Base-by-base conservation (phyloP, 2,797 vertebrate genomes). In the Brachyalestes nurse region DNA sequence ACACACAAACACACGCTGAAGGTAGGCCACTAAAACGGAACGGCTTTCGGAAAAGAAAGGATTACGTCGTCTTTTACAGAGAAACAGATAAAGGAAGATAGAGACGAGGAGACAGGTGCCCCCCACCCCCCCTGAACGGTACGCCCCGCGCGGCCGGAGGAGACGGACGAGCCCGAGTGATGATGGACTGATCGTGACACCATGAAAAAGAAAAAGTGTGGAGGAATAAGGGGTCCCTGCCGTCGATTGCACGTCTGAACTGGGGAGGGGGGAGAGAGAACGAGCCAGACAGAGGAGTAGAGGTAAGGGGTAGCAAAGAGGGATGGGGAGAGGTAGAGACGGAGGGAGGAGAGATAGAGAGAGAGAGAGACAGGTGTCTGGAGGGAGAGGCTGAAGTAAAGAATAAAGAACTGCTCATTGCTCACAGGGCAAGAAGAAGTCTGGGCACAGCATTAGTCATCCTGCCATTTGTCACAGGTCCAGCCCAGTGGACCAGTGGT, bases 171-270 rank as follows among this genome's bases (percentile, higher is more conserved):
- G 71, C 82, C 81, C 82, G 23, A 64, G 13, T 8, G 21, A 92
- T 83, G 85, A 91, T 81, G 89, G 88, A 86, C 91, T 93, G 93
- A 91, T 88, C 81, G 89, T 92, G 88, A 92, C 92, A 95, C 93
- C 90, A 94, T 94, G 93, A 94, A 93, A 94, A 94, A 93, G 93
- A 94, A 94, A 93, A 93, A 94, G 93, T 93, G 89, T 83, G 86
- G 86, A 83, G 87, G 83, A 94, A 88, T 91, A 86, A 92, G 90
- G 87, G 91, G 86, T 89, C 89, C 86, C 87, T 88, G 86, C 86
- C 92, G 89, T 89, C 92, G 91, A 95, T 89, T 88, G 89, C 91
- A 87, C 89, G 89, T 87, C 88, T 89, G 89, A 91, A 90, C 90
- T 3, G 5, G 57, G 19, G 78, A 77, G 91, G 89, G 7, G 57